Percentiles rank a stretch among this genome's conserved stretches.
phyloP scores from a whole-genome alignment of 2,113 vertebrate species.

The Macquaria australasica region DNA sequence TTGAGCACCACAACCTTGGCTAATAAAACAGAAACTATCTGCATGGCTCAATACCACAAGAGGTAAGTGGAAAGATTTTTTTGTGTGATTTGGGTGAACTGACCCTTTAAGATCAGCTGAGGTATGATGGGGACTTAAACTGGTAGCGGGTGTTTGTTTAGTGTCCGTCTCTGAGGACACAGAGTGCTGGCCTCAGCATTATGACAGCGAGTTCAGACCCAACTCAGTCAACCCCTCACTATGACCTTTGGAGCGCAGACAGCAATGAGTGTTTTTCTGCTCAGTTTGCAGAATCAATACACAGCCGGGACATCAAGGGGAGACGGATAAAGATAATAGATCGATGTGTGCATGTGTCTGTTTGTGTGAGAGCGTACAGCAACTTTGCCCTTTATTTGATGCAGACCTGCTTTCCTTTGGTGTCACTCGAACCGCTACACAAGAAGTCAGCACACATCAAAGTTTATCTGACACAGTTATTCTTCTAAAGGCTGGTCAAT shows the following conservation, averaged over 20 bases:
- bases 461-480: constrained; percentile 45
- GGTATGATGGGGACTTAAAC: neutral
- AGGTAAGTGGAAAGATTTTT: neutral
- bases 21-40: constrained; percentile 14
- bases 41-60: neutral
- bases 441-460: constrained; percentile 46
- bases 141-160: neutral
- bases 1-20: neutral
- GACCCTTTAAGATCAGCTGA: neutral
- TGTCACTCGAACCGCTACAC: constrained; percentile 21
- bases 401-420: constrained; percentile 35
- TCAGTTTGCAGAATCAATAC: constrained; percentile 73
- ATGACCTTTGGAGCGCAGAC: constrained; percentile 76
- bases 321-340: constrained; percentile 55
- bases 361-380: neutral
- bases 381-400: constrained; percentile 39
- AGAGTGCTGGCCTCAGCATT: constrained; percentile 50
- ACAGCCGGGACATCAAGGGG: constrained; percentile 46
- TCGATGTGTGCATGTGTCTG: constrained; percentile 44
- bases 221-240: constrained; percentile 62
- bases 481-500: constrained; percentile 45
- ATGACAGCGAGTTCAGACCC: constrained; percentile 50
- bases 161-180: constrained; percentile 15
- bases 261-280: constrained; percentile 72
- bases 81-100: neutral